Percentiles rank a stretch among this genome's conserved stretches.
These are phyloP conservation scores for Typhlichthys subterraneus DNA, from an alignment of 2,797 vertebrate genomes.

Conservation along the genomic window DNA sequence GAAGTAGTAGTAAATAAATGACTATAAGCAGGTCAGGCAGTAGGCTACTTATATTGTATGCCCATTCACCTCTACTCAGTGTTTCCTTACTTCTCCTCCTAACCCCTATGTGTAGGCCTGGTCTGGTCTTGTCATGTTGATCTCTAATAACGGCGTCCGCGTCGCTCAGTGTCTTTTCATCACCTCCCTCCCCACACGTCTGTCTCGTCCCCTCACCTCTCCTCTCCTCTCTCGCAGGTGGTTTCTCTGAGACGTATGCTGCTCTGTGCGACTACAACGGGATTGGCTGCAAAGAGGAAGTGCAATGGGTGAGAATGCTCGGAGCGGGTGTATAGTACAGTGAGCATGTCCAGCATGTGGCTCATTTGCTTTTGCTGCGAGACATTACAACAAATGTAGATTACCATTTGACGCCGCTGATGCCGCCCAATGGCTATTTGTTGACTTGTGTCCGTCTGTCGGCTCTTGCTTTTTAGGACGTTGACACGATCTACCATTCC, in stretches of 20 bases:
- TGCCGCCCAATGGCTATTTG: constrained; percentile 31
- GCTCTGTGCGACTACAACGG: constrained; percentile 92
- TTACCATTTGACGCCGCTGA: background rate
- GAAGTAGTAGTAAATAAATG: no score
- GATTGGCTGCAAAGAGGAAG: constrained; percentile 90
- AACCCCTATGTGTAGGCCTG: no score
- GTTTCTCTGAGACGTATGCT: constrained; percentile 90
- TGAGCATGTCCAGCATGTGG: background rate
- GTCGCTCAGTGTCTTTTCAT: background rate
- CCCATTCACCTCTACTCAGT: no score
- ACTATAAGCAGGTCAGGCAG: no score
- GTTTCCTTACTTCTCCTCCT: no score
- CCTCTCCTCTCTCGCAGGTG: constrained; percentile 71
- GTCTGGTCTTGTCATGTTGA: no score
- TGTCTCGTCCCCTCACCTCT: constrained; percentile 16
- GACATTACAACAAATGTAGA: no score
- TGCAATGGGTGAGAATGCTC: constrained; percentile 85
- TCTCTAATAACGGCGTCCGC: no score
- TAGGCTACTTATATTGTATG: no score
- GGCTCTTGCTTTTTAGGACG: constrained; percentile 77
- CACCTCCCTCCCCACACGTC: background rate
- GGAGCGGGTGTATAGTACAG: no score
- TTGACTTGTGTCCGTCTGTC: constrained; percentile 19
- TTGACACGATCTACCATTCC: constrained; percentile 94
- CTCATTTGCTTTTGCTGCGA: no score